phyloP scores from a whole-genome alignment of 2,888 invertebrate species.

The Agonopterix alstromeriana region DNA sequence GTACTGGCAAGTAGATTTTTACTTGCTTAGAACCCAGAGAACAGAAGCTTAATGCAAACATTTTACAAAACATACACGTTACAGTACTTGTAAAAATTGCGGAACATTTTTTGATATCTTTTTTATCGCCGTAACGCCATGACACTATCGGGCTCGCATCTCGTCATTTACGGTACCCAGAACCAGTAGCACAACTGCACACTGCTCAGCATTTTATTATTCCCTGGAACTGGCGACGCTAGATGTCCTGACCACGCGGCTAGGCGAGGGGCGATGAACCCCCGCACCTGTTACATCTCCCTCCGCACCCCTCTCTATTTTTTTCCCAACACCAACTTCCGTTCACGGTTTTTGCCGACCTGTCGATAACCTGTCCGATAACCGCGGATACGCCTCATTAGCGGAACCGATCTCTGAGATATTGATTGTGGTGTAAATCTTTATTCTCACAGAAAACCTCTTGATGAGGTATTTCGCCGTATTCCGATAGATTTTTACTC shows the following conservation, averaged over 20 bases:
- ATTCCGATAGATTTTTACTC: constrained; percentile 34
- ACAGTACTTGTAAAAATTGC: too few relatives aligned
- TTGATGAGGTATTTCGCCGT: constrained; percentile 18
- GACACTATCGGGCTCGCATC: constrained; percentile 3
- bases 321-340: constrained; percentile 61
- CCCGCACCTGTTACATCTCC: constrained; percentile 55
- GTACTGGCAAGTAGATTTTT: too few relatives aligned
- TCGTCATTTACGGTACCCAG: constrained; percentile 41
- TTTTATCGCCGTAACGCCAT: too few relatives aligned
- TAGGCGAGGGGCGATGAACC: constrained; percentile 60
- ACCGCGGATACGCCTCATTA: constrained; percentile 68
- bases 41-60: too few relatives aligned
- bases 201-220: constrained; percentile 14
- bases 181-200: constrained; percentile 27
- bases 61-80: too few relatives aligned
- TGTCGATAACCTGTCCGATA: constrained; percentile 64
- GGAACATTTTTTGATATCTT: too few relatives aligned
- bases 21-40: too few relatives aligned
- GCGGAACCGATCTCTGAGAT: constrained; percentile 44
- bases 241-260: constrained; percentile 34
- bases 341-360: constrained; percentile 61
- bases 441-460: constrained; percentile 22
- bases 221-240: constrained; percentile 37
- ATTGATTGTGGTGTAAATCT: constrained; percentile 44
- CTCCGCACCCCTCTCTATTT: constrained; percentile 58